phyloP scores from a whole-genome alignment of 2,113 vertebrate genomes.

The Albula glossodonta region DNA sequence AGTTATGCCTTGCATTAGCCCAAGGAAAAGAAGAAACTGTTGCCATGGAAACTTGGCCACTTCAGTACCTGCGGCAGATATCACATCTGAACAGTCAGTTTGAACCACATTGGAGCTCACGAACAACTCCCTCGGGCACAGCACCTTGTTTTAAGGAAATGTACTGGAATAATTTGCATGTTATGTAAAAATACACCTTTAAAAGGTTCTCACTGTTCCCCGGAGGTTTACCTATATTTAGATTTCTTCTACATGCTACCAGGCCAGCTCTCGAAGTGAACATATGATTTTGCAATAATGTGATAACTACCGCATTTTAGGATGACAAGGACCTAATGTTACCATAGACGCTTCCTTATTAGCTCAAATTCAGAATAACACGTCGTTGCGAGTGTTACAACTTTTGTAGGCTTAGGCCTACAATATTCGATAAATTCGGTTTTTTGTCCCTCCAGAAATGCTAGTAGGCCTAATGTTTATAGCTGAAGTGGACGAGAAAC shows the following conservation, averaged over 20 bases:
- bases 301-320: neutral
- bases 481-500: no score
- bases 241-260: neutral
- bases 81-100: neutral
- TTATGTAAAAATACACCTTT: neutral
- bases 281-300: neutral
- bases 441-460: neutral
- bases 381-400: neutral
- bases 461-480: neutral
- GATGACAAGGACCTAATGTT: neutral
- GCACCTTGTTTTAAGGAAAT: neutral
- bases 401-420: neutral
- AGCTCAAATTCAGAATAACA: neutral
- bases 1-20: neutral
- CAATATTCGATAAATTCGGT: neutral
- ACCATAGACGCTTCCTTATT: neutral
- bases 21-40: conserved; percentile 32
- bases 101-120: neutral
- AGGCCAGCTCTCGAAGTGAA: neutral
- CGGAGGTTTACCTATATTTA: neutral
- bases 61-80: conserved; percentile 16
- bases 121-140: neutral
- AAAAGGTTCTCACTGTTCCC: neutral
- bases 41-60: conserved; percentile 43
- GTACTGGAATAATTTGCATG: neutral